Evolutionary conservation across 2,888 invertebrate species (phyloP).

Genomic region (Drosophila suboccidentalis): DNA sequence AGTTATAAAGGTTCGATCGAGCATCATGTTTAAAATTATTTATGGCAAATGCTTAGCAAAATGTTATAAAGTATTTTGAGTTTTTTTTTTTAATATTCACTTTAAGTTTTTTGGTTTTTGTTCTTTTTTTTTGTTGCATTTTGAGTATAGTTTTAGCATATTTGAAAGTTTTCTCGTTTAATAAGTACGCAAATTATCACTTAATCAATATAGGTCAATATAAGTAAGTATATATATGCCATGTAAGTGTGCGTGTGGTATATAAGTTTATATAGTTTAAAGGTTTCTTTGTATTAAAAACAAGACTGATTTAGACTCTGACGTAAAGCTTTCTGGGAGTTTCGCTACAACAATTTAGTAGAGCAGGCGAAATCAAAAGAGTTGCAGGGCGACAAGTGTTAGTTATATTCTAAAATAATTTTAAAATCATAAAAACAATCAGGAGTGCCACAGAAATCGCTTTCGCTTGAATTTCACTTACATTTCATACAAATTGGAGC

Average conservation of each 20-base stretch:
- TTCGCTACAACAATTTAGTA: conserved; percentile 50
- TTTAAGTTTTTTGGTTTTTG: conserved; percentile 24
- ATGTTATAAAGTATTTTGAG: conserved; percentile 52
- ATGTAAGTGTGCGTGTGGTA: conserved; percentile 71
- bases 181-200: conserved; percentile 77
- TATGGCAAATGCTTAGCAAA: conserved; percentile 68
- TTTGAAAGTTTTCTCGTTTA: conserved; percentile 65
- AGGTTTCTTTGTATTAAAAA: conserved; percentile 54
- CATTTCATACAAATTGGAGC: too few species aligned
- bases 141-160: conserved; percentile 73
- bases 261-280: conserved; percentile 59
- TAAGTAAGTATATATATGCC: conserved; percentile 63
- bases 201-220: conserved; percentile 72
- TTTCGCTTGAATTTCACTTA: too few species aligned
- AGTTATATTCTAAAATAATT: background rate
- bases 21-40: conserved; percentile 47
- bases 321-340: conserved; percentile 64
- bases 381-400: conserved; percentile 39
- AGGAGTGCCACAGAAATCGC: too few species aligned
- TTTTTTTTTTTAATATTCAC: background rate
- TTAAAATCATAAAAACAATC: background rate
- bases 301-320: conserved; percentile 74
- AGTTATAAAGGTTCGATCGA: conserved; percentile 51
- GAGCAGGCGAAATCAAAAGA: conserved; percentile 63
- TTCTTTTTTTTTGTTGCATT: conserved; percentile 38